These are phyloP conservation scores for Pogoniulus pusillus DNA, from an alignment of 2,797 vertebrate species.

Conservation along the genomic window DNA sequence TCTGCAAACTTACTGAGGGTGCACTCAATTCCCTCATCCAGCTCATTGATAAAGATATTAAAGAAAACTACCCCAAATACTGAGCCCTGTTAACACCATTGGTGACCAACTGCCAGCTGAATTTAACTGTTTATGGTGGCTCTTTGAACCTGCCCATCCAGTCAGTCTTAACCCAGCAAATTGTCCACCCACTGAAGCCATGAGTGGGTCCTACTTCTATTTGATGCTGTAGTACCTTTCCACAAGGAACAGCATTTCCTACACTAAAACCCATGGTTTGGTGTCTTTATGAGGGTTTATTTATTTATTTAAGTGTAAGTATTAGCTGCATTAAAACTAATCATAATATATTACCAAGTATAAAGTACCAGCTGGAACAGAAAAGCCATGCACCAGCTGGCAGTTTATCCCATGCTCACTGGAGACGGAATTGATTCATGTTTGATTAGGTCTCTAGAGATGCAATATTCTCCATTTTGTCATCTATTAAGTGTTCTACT, in stretches of 20 bases:
- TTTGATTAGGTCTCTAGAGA: constrained; percentile 49
- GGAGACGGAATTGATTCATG: neutral
- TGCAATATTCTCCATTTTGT: constrained; percentile 40
- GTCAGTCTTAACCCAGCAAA: no score
- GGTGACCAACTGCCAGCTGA: no score
- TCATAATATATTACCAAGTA: neutral
- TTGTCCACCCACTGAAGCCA: no score
- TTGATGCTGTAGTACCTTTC: neutral
- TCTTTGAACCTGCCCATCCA: no score
- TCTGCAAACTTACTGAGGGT: no score
- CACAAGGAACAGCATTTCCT: neutral
- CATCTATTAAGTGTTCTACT: constrained; percentile 38
- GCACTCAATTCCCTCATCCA: no score
- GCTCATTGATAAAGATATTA: no score
- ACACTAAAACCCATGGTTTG: neutral
- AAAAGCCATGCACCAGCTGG: neutral
- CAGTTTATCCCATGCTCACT: neutral
- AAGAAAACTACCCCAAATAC: no score
- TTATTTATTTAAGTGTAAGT: neutral
- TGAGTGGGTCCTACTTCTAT: neutral
- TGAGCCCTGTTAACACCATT: no score
- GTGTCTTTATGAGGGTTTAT: neutral
- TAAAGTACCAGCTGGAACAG: neutral
- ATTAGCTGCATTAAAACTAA: neutral
- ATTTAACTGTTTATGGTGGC: no score